Evolutionary conservation across 2,888 invertebrate species (phyloP).

Genomic region (Ectemnius continuus): DNA sequence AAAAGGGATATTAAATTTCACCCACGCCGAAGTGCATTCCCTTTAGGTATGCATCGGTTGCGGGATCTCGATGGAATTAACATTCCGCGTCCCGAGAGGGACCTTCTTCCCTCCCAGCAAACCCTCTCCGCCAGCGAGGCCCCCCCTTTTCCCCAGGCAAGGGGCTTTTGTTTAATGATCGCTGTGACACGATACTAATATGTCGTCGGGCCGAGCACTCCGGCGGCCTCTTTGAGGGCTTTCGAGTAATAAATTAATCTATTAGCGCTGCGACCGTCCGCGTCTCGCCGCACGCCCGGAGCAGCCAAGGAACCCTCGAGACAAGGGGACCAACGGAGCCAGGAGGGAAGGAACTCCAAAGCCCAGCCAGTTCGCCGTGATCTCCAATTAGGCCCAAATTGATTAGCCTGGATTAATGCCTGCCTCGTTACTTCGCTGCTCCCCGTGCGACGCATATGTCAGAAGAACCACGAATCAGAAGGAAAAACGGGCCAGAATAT

Average conservation of each 20-base stretch:
- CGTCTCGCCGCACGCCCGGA: constrained; percentile 33
- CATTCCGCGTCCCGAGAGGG: constrained; percentile 64
- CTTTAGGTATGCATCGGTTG: background rate
- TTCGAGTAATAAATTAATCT: constrained; percentile 77
- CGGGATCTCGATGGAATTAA: constrained; percentile 62
- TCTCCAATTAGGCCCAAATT: constrained; percentile 76
- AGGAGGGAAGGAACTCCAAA: constrained; percentile 26
- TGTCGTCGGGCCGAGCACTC: constrained; percentile 64
- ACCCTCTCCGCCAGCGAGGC: background rate
- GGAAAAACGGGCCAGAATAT: too few relatives aligned
- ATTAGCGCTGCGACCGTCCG: constrained; percentile 69
- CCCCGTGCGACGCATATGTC: background rate
- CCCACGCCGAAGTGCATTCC: constrained; percentile 49
- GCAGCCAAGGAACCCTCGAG: constrained; percentile 21
- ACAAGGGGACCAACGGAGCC: constrained; percentile 5
- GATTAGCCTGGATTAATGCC: constrained; percentile 74
- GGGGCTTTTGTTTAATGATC: constrained; percentile 67
- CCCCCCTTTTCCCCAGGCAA: too few relatives aligned
- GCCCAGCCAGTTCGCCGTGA: constrained; percentile 64
- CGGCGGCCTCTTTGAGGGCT: constrained; percentile 74
- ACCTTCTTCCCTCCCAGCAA: constrained; percentile 22
- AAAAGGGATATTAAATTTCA: constrained; percentile 36
- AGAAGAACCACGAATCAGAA: too few relatives aligned
- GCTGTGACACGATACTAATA: constrained; percentile 74
- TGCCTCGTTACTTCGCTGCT: constrained; percentile 35